Percentiles rank a stretch among this genome's conserved stretches.
phyloP scores from a whole-genome alignment of 2,113 vertebrate species.

The Leptobrachium ailaonicum region DNA sequence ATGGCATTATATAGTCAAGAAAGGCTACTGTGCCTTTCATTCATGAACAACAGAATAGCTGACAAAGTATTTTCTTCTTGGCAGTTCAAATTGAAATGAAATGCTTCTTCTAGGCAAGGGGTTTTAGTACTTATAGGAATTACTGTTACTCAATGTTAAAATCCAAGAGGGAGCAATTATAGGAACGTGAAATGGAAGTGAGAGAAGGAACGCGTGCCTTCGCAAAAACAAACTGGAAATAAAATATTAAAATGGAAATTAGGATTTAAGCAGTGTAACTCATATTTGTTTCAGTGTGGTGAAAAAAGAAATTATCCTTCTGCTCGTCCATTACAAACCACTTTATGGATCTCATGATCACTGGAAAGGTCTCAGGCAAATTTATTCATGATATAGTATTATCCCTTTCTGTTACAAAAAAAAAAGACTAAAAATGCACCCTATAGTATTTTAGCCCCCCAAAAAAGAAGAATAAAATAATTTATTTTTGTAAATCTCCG shows the following conservation, averaged over 20 bases:
- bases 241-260: slow-evolving; percentile 17
- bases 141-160: not conserved
- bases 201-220: not conserved
- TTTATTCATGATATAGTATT: not conserved
- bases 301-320: not conserved
- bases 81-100: not conserved
- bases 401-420: not conserved
- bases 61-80: not conserved
- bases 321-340: not conserved
- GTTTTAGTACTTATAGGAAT: slow-evolving; percentile 7
- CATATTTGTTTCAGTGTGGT: not conserved
- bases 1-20: too few species aligned
- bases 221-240: not conserved
- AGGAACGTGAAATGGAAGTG: not conserved
- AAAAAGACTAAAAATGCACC: not conserved
- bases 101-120: not conserved
- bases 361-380: not conserved
- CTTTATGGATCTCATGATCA: not conserved
- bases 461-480: too few species aligned
- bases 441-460: too few species aligned
- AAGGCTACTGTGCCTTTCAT: too few species aligned
- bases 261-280: not conserved
- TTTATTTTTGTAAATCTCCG: too few species aligned
- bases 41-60: not conserved
- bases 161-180: slow-evolving; percentile 9